Evolutionary conservation across 92 coral and sea anemone species (phyloP), one percentile per base, ranked within the genome.

Genomic region (Plumapathes pennacea): DNA sequence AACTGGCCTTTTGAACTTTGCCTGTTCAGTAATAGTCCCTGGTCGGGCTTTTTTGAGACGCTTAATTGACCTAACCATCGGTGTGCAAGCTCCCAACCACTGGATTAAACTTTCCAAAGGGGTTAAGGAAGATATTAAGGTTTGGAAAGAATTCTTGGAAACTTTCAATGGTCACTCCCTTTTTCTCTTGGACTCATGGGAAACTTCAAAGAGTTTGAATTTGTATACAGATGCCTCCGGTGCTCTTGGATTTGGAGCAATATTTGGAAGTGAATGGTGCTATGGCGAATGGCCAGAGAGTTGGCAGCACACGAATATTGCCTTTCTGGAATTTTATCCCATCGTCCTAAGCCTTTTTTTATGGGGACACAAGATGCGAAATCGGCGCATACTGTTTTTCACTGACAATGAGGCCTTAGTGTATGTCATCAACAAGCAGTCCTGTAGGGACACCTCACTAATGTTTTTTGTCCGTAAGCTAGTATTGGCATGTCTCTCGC

Each of bases 41-140:
- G 81, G 81, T 13, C 65, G 81, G 23, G 74, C 67, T 26, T 74
- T 74, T 51, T 51, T 73, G 20, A 64, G 81, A 22, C 42, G 81
- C 20, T 36, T 73, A 19, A 32, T 73, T 42, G 81, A 73, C 38
- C 72, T 64, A 18, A 73, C 81, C 37, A 50, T 52, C 12, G 81
- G 76, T 28, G 48, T 67, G 11, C 54, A 45, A 9, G 38, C 43
- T 38, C 62, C 62, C 5, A 22, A 68, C 32, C 63, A 50, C 54
- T 22, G 36, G 15, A 73, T 51, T 5, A 55, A 23, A 12, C 50
- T 62, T 23, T 51, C 36, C 33, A 18, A 33, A 13, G 31, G 25
- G n/a, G 34, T 32, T 22, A 40, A 39, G 26, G 36, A 23, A 18
- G 74, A 67, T 54, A 39, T 67, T 19, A 13, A 23, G 10, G 38